Evolutionary conservation across 2,797 vertebrate species (phyloP).

Genomic region (Rachycentron canadum): DNA sequence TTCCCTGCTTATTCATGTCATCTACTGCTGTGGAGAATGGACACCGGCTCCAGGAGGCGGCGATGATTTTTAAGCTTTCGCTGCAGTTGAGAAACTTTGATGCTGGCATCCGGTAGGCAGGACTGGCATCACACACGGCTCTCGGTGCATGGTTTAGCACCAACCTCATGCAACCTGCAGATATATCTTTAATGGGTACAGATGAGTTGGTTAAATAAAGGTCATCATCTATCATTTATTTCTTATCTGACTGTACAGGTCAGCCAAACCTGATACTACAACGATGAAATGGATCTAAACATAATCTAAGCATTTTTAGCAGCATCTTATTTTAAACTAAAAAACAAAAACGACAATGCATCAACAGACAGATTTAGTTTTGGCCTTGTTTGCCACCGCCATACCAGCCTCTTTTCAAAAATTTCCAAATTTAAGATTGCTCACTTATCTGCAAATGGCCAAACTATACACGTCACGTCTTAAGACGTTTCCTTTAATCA

Average conservation of each 20-base stretch:
- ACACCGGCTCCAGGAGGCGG: conserved; percentile 52
- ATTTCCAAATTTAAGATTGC: fast-evolving
- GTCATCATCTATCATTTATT: neutral
- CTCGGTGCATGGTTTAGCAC: conserved; percentile 73
- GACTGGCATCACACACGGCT: conserved; percentile 49
- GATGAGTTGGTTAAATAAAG: neutral
- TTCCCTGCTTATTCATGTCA: conserved; percentile 21
- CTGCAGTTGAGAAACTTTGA: conserved; percentile 19
- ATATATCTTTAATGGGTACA: conserved; percentile 83
- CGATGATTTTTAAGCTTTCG: conserved; percentile 2
- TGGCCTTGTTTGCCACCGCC: neutral
- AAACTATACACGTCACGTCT: neutral
- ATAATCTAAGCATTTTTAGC: neutral
- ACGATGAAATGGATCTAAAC: neutral
- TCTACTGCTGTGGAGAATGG: conserved; percentile 73
- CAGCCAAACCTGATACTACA: neutral
- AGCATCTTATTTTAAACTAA: neutral
- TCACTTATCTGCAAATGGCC: fast-evolving
- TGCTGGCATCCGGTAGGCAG: conserved; percentile 43
- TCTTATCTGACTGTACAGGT: neutral
- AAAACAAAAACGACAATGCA: neutral
- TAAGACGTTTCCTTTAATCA: neutral
- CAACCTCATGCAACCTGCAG: conserved; percentile 81
- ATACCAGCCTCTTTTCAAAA: conserved; percentile 6
- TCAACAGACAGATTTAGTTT: neutral